phyloP scores from a whole-genome alignment of 2,888 invertebrate genomes.

The Unio pictorum region DNA sequence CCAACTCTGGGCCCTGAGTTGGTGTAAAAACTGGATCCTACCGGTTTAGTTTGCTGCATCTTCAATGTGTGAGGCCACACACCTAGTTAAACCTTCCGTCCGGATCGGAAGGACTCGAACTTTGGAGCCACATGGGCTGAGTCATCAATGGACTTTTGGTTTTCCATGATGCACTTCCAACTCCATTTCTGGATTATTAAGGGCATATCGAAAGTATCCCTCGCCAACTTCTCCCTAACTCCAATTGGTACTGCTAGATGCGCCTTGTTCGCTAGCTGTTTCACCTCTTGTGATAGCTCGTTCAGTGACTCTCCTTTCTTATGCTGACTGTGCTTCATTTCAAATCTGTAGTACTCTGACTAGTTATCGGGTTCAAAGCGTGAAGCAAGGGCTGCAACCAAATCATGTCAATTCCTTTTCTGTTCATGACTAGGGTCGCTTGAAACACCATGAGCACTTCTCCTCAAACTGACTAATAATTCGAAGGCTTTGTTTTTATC shows the following conservation, averaged over 20 bases:
- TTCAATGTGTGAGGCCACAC: no score
- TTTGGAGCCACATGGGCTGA: constrained; percentile 4
- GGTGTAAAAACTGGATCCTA: no score
- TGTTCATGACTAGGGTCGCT: constrained; percentile 2
- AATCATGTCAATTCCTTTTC: neutral
- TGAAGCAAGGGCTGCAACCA: neutral
- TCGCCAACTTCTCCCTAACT: neutral
- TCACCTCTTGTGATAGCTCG: neutral
- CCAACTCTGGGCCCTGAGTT: no score
- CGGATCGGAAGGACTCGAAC: neutral
- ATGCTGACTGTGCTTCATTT: constrained; percentile 2
- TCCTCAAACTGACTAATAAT: neutral
- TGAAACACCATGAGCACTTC: neutral
- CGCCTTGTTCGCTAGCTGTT: constrained; percentile 2
- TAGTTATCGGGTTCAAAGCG: constrained; percentile 8
- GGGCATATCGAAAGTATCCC: constrained; percentile 2
- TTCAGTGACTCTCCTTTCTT: constrained; percentile 2
- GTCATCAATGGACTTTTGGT: neutral
- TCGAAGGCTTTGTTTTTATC: constrained; percentile 3
- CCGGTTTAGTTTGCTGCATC: neutral
- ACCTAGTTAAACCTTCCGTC: no score
- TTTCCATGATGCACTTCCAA: constrained; percentile 9
- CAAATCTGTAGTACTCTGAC: constrained; percentile 3
- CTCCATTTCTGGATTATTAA: constrained; percentile 7
- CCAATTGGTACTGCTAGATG: constrained; percentile 2